Conservation (phyloP, 2,888 invertebrate genomes). For the Caenorhabditis sp. region DNA sequence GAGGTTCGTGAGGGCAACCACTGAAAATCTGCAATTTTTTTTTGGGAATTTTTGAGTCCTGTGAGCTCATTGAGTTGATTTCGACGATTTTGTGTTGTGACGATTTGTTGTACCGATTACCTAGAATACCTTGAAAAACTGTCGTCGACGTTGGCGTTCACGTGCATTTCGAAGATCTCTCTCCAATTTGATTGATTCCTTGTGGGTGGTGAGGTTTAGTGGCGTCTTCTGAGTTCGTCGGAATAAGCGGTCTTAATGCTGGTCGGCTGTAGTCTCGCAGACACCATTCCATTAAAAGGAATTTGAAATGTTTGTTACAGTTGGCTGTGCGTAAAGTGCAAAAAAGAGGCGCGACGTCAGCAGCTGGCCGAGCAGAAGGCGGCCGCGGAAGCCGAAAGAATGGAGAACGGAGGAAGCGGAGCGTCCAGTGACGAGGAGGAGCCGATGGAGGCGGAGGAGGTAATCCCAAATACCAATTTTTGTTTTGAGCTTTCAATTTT, state of each 20-base stretch:
- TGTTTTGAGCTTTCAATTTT: neutral
- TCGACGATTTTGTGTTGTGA: too few species aligned
- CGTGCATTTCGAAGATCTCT: too few species aligned
- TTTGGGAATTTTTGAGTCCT: neutral
- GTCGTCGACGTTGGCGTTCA: too few species aligned
- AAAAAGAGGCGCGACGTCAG: conserved; percentile 37
- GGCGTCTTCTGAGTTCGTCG: too few species aligned
- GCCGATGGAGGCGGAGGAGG: neutral
- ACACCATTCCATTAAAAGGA: neutral
- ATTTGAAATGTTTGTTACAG: conserved; percentile 3
- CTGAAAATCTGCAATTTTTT: neutral
- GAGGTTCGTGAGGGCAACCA: neutral
- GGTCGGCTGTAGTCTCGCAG: too few species aligned
- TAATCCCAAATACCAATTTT: too few species aligned
- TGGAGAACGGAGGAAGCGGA: neutral
- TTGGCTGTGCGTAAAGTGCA: conserved; percentile 41
- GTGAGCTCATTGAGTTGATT: too few species aligned
- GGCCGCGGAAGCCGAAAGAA: neutral
- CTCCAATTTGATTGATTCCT: too few species aligned
- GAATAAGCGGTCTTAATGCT: too few species aligned
- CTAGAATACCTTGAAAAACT: too few species aligned
- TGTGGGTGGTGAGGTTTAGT: too few species aligned
- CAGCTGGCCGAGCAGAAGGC: neutral
- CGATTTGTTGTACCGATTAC: too few species aligned
- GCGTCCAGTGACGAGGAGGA: conserved; percentile 26